Conservation (phyloP, 1,140 invertebrate species). For the Bombyx mandarina region DNA sequence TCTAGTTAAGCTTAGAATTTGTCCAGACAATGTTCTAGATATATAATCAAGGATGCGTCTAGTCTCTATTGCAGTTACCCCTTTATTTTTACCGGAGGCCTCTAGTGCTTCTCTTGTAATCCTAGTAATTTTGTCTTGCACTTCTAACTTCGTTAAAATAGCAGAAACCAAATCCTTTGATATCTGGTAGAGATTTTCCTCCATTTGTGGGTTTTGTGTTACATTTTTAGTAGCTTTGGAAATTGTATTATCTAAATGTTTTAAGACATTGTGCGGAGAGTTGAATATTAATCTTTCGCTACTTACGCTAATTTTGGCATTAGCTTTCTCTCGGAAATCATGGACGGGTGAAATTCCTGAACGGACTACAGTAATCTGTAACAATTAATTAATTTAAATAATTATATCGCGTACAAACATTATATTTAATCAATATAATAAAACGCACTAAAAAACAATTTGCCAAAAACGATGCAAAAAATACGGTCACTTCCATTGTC, state of each 20-base stretch:
- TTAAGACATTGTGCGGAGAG: slow-evolving; percentile 44
- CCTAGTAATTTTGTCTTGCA: slow-evolving; percentile 60
- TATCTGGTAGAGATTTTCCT: slow-evolving; percentile 52
- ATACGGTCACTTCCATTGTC: too few relatives aligned
- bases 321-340: slow-evolving; percentile 42
- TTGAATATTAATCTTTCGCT: slow-evolving; percentile 33
- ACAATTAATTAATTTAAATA: slow-evolving; percentile 5
- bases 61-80: slow-evolving; percentile 59
- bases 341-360: slow-evolving; percentile 55
- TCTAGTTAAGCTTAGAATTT: slow-evolving; percentile 52
- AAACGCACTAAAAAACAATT: too few relatives aligned
- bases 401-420: background rate
- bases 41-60: slow-evolving; percentile 60
- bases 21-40: slow-evolving; percentile 50
- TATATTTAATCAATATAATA: too few relatives aligned
- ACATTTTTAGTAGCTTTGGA: slow-evolving; percentile 53
- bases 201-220: slow-evolving; percentile 55
- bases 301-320: slow-evolving; percentile 16
- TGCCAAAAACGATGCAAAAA: too few relatives aligned
- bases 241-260: slow-evolving; percentile 49
- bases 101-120: slow-evolving; percentile 56
- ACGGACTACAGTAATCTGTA: slow-evolving; percentile 21
- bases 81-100: slow-evolving; percentile 53
- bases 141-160: slow-evolving; percentile 50
- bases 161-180: slow-evolving; percentile 55